Evolutionary conservation across 2,888 invertebrate species (phyloP).

Genomic region (Diogma glabrata): DNA sequence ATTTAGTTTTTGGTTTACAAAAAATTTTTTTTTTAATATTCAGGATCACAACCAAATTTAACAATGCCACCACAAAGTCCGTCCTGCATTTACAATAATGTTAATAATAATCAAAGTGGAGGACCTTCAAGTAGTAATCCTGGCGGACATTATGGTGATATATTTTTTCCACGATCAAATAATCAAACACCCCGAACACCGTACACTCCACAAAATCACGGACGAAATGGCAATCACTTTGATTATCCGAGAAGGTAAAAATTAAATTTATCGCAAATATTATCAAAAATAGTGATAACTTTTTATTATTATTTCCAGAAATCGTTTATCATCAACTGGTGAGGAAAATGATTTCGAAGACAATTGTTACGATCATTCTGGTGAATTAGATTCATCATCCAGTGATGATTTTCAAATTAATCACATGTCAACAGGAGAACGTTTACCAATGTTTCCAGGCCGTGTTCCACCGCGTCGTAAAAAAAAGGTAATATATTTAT

Average conservation of each 20-base stretch:
- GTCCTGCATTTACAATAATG: constrained; percentile 31
- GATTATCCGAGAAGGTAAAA: constrained; percentile 34
- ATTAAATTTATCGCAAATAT: neutral
- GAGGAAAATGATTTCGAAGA: constrained; percentile 34
- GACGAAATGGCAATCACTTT: too few relatives aligned
- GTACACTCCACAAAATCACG: constrained; percentile 30
- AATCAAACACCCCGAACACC: constrained; percentile 25
- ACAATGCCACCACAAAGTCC: constrained; percentile 36
- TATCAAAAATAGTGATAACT: constrained; percentile 1
- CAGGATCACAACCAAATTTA: constrained; percentile 33
- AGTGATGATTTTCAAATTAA: constrained; percentile 36
- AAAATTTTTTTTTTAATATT: too few relatives aligned
- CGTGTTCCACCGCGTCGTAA: constrained; percentile 37
- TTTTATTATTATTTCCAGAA: constrained; percentile 1
- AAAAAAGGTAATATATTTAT: constrained; percentile 29
- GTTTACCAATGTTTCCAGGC: constrained; percentile 36
- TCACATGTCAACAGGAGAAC: constrained; percentile 35
- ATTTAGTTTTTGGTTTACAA: too few relatives aligned
- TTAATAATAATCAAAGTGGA: constrained; percentile 24
- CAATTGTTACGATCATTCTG: constrained; percentile 21
- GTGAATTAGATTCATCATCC: constrained; percentile 33
- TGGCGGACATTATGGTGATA: constrained; percentile 23
- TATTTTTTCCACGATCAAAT: constrained; percentile 34
- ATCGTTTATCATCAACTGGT: constrained; percentile 33
- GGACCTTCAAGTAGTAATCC: constrained; percentile 5